phyloP scores from a whole-genome alignment of 2,113 vertebrate genomes.

The Meriones unguiculatus region DNA sequence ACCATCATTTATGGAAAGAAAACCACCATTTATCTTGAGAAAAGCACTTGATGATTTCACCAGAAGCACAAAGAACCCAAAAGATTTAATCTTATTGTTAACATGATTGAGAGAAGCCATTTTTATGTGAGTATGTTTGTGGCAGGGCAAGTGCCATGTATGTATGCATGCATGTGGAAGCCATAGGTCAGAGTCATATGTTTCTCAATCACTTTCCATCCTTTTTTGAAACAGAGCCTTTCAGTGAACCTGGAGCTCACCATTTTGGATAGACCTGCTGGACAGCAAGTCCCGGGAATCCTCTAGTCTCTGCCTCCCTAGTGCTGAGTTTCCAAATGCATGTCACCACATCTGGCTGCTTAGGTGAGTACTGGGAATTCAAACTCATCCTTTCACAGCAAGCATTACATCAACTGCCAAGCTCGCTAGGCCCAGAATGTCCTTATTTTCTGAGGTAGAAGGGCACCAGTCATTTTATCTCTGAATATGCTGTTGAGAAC shows the following conservation, averaged over 20 bases:
- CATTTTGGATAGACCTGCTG: background rate
- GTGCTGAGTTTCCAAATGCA: background rate
- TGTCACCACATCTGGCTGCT: background rate
- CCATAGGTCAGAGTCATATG: too few species aligned
- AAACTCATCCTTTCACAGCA: background rate
- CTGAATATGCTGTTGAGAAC: background rate
- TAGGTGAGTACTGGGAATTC: background rate
- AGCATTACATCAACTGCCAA: background rate
- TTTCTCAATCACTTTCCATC: background rate
- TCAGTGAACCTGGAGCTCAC: background rate
- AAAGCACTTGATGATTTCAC: background rate
- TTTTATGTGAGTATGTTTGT: background rate
- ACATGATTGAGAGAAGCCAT: background rate
- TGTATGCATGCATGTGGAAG: background rate
- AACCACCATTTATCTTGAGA: background rate
- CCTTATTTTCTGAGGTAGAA: background rate
- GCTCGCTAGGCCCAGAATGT: background rate
- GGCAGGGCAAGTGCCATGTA: background rate
- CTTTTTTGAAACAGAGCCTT: background rate
- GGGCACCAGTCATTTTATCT: background rate
- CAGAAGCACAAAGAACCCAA: background rate
- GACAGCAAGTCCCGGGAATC: background rate
- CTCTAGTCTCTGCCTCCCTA: background rate
- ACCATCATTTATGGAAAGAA: background rate
- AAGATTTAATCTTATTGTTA: background rate